Base-by-base conservation (phyloP, 2,888 invertebrate genomes). In the Helleia helle region DNA sequence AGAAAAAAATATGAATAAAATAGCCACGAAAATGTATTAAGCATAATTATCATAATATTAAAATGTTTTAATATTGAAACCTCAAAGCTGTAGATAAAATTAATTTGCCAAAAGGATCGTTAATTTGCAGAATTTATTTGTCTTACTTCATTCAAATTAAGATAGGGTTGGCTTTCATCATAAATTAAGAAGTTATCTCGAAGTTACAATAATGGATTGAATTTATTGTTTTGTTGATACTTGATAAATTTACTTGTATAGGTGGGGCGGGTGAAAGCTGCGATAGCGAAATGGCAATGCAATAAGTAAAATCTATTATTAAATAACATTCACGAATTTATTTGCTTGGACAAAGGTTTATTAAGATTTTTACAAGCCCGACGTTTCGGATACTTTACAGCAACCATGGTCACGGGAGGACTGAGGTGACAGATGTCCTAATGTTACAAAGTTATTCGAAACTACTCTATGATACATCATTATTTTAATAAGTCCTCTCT, bases 81-180 rank as follows among this genome's bases (percentile, higher is more conserved):
- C 34, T 22, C 18, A 3, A 12, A 34, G 34, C 11, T 17, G 31
- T 34, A 22, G 34, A 18, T 34, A 22, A 34, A 22, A 34, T 31
- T 34, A 34, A 34, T 34, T 34, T 34, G 18, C 12, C 34, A 22
- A 13, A 34, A 18, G 12, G 22, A 22, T 34, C 34, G 18, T 34
- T 34, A 34, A 34, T 34, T 34, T 34, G 12, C 34, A 34, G 34
- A 34, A 34, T 34, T 34, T 34, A 34, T 34, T 34, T 34, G 34
- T 34, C 34, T 31, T 31, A 18, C 31, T 34, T 34, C 34, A 34
- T 34, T 34, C 18, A 34, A 34, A 34, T 34, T 34, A 34, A 34
- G 34, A 34, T 34, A 22, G 34, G 18, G 34, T 34, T 34, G 4
- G 34, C 34, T 34, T 34, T 34, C 34, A 34, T 34, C 34, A 12